Conservation (phyloP, 2,888 invertebrate species). For the Rutpela maculata region DNA sequence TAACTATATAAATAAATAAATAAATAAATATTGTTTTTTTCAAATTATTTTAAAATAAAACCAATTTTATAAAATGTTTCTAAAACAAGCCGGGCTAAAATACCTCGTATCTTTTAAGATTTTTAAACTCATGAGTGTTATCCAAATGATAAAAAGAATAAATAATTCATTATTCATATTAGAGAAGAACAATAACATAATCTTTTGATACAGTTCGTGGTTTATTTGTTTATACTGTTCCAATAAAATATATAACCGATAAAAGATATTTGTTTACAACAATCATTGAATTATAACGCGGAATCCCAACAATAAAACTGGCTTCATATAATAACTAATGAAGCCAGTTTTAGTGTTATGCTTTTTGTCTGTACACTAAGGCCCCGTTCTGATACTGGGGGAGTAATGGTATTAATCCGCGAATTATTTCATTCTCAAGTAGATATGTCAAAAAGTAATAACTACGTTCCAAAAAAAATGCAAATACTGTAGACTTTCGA, state of each 20-base stretch:
- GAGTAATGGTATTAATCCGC: background rate
- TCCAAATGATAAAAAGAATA: conserved; percentile 35
- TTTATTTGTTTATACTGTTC: conserved; percentile 33
- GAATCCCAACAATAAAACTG: conserved; percentile 24
- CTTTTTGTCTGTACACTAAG: conserved; percentile 5
- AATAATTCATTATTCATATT: conserved; percentile 24
- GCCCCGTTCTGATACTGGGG: background rate
- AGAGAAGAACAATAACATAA: conserved; percentile 32
- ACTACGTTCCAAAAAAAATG: background rate
- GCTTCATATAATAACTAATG: too few relatives aligned
- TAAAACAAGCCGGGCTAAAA: background rate
- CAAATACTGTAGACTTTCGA: background rate
- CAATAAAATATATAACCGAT: conserved; percentile 43
- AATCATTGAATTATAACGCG: conserved; percentile 27
- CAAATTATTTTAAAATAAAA: too few relatives aligned
- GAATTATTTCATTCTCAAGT: background rate
- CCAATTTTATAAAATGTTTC: too few relatives aligned
- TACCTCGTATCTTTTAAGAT: background rate
- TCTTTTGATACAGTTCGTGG: conserved; percentile 38
- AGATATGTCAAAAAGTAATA: background rate
- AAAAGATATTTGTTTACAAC: conserved; percentile 28
- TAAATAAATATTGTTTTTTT: too few relatives aligned
- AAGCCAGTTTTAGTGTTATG: too few relatives aligned
- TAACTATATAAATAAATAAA: too few relatives aligned
- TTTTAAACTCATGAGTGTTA: conserved; percentile 13